Evolutionary conservation across 2,797 vertebrate species (phyloP), one percentile per base, ranked within the genome.

Genomic region (Parotocinclus haroldoi): DNA sequence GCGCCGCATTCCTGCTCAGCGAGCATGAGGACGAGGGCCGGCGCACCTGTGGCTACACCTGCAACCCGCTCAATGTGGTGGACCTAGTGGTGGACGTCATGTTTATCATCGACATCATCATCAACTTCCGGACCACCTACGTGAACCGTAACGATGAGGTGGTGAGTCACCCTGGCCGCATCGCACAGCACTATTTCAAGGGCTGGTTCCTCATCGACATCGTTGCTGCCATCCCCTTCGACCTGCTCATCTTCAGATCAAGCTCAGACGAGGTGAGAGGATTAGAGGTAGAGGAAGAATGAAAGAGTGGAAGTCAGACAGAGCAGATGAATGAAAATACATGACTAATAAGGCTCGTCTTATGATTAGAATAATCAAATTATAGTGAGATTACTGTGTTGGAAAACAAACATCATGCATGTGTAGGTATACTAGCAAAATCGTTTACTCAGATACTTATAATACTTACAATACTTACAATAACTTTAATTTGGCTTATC

Each of bases 121-220:
- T 99, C 87, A 99, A 99, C 87, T 99, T 99, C 90, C 89, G 96
- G 53, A 99, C 97, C 86, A 99, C 97, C 42, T 99, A 99, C 0
- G 96, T 99, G 81, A 98, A 99, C 80, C 83, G 87, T 80, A 99
- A 98, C 0, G 97, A 99, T 0, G 97, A 99, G 86, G 97, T 99
- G 84, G 96, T 99, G 70, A 99, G 96, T 86, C 93, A 98, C 68
- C 96, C 97, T 0, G 92, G 87, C 19, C 93, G 89, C 79, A 99
- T 99, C 0, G 96, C 96, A 0, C 88, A 96, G 74, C 96, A 99
- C 79, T 99, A 99, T 86, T 98, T 99, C 88, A 99, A 99, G 81
- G 97, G 97, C 71, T 99, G 97, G 97, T 99, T 99, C 91, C 94
- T 99, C 79, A 99, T 99, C 0, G 97, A 99, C 84, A 95, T 99